Base-by-base conservation (phyloP, 2,888 invertebrate species). In the Chymomyza fuscimana region DNA sequence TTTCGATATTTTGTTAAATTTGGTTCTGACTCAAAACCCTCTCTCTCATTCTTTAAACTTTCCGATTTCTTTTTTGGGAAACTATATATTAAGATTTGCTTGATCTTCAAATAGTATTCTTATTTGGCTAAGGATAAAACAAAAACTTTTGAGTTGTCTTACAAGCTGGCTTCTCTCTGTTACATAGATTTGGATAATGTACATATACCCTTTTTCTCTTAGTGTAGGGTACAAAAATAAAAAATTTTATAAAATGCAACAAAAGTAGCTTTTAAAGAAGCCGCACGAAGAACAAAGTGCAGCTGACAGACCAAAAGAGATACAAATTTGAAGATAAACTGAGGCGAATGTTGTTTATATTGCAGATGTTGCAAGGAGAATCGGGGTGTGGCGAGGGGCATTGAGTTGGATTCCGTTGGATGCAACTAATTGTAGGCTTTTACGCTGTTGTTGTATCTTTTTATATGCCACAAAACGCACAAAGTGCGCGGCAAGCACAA, bases 391-490 rank as follows among this genome's bases (percentile, higher is more conserved):
- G 25, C 12, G 9, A 5, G 9, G 29, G 60, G 16, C 16, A 51
- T 29, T 16, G 19, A 40, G 22, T 22, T 12, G n/a, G 10, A 15
- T 63, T 4, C 12, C 7, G 16, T 4, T 50, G 46, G 51, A 15
- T 52, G 63, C n/a, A 78, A 80, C 82, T 82, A 85, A 82, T 82
- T 86, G 82, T 73, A 65, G 73, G 36, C 73, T 72, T 70, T 79
- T 77, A 70, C 66, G 69, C 65, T 72, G 78, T 40, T 67, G 72
- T 63, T 62, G 72, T 80, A 88, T 84, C 85, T 88, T 85, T 88
- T 87, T 87, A 85, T 85, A 88, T 82, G 85, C 82, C 74, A 77
- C 75, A 84, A 86, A 85, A 88, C 87, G 87, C 88, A 85, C 77
- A 73, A 79, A 79, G 69, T 67, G 81, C 73, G 72, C 82, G 70